Conservation (phyloP, 2,888 invertebrate species). For the Catocala fraxini region DNA sequence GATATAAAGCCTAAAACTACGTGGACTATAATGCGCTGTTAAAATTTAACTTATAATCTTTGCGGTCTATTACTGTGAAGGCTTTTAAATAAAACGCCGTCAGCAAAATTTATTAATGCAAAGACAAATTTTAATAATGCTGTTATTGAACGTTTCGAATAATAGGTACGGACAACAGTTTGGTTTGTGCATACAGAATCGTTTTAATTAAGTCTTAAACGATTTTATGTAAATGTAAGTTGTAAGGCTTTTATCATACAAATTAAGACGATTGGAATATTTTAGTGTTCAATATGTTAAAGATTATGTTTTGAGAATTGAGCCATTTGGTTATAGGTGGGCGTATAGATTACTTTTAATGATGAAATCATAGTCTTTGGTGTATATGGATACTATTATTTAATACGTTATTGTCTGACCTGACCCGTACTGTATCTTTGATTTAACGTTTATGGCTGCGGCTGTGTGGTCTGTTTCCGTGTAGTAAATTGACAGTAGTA, state of each 20-base stretch:
- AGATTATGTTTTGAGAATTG: constrained; percentile 6
- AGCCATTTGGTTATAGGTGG: constrained; percentile 1
- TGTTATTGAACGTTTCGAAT: constrained; percentile 7
- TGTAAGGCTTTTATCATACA: constrained; percentile 12
- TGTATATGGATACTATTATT: neutral
- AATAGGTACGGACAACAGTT: constrained; percentile 6
- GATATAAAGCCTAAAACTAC: neutral
- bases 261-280: constrained; percentile 5
- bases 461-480: too few relatives aligned
- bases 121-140: constrained; percentile 10
- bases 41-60: constrained; percentile 34
- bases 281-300: constrained; percentile 8
- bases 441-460: too few relatives aligned
- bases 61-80: constrained; percentile 35
- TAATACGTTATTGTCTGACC: too few relatives aligned
- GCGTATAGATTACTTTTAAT: neutral
- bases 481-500: too few relatives aligned
- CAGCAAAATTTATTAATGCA: constrained; percentile 17
- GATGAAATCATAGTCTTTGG: neutral
- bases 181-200: constrained; percentile 10
- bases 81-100: constrained; percentile 29
- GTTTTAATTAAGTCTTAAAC: constrained; percentile 18
- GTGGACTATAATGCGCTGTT: constrained; percentile 25
- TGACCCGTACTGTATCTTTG: too few relatives aligned
- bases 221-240: constrained; percentile 19